Evolutionary conservation across 2,797 vertebrate genomes (phyloP).

Genomic region (Melanogrammus aeglefinus): DNA sequence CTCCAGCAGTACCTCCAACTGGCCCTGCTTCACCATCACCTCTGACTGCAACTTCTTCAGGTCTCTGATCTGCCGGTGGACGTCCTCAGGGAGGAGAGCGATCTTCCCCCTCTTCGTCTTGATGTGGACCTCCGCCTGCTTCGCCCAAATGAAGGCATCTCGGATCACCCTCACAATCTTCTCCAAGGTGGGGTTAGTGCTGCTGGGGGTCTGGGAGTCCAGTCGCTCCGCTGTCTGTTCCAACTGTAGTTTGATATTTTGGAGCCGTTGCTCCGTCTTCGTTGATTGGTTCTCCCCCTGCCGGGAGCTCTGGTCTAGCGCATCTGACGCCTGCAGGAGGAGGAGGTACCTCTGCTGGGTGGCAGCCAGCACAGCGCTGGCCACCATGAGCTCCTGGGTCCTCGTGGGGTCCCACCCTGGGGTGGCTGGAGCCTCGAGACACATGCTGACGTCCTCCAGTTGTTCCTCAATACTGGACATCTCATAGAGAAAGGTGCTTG

Average conservation of each 20-base stretch:
- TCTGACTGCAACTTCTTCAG: conserved; percentile 77
- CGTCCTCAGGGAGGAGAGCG: conserved; percentile 80
- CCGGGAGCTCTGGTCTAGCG: conserved; percentile 69
- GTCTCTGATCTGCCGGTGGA: conserved; percentile 80
- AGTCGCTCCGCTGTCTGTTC: conserved; percentile 58
- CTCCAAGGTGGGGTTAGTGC: conserved; percentile 65
- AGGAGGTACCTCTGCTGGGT: conserved; percentile 66
- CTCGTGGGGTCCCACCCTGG: conserved; percentile 51
- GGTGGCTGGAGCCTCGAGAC: conserved; percentile 31
- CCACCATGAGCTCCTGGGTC: conserved; percentile 60
- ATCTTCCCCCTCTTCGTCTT: conserved; percentile 67
- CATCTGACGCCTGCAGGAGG: conserved; percentile 72
- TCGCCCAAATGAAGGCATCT: conserved; percentile 81
- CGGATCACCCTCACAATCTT: conserved; percentile 74
- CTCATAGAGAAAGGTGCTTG: conserved; percentile 48
- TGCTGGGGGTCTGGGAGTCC: conserved; percentile 53
- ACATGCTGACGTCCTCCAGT: conserved; percentile 59
- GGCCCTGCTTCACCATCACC: conserved; percentile 73
- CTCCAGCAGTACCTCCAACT: conserved; percentile 71
- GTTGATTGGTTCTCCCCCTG: conserved; percentile 71
- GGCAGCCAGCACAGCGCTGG: conserved; percentile 75
- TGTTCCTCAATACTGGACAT: conserved; percentile 60
- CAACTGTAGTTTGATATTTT: conserved; percentile 70
- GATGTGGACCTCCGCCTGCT: conserved; percentile 69
- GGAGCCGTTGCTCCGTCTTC: conserved; percentile 70